Base-by-base conservation (phyloP, 2,797 vertebrate species). In the Cyprinella venusta region DNA sequence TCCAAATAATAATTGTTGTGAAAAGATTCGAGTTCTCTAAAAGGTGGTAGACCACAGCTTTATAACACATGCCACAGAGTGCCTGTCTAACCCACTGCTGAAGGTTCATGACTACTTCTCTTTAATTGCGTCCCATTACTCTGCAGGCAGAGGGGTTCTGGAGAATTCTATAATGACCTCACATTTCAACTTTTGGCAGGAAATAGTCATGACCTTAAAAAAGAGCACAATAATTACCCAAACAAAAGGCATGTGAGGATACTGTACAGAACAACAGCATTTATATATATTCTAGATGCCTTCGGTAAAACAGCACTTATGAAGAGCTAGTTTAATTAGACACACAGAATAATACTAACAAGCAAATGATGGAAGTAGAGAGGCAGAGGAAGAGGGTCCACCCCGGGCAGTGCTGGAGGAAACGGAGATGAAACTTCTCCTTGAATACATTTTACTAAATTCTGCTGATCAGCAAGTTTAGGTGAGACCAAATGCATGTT, bases 311-410 rank as follows among this genome's bases (percentile, higher is more conserved):
- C 54, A 65, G 61, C 69, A 40, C 76, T 33, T 80, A 82, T 52
- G 33, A 72, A 64, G 38, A 77, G 70, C 72, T 79, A 77, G 79
- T 85, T 85, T 88, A 88, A 87, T 86, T 85, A 89, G 82, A 87
- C 82, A 85, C 86, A 86, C 84, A 87, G 45, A 81, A 83, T 75
- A 80, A 89, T 80, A 80, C 72, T 87, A 88, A 87, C 76, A 87
- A 87, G 88, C 86, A 84, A 76, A 88, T 82, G 63, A 74, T 68
- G 38, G 84, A 86, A 85, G 74, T 48, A 65, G 36, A 59, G 72
- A 70, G 33, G 74, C 36, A 69, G 76, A 50, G 76, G 54, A 36
- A 59, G 69, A 75, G 63, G 76, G 80, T 50, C n/a, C 71, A 26
- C 83, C 68, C 21, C 42, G 2, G 85, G 83, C 80, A 33, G 24